These are phyloP conservation scores for Lacerta bilineata DNA, from an alignment of 2,797 vertebrate genomes.

Conservation along the genomic window DNA sequence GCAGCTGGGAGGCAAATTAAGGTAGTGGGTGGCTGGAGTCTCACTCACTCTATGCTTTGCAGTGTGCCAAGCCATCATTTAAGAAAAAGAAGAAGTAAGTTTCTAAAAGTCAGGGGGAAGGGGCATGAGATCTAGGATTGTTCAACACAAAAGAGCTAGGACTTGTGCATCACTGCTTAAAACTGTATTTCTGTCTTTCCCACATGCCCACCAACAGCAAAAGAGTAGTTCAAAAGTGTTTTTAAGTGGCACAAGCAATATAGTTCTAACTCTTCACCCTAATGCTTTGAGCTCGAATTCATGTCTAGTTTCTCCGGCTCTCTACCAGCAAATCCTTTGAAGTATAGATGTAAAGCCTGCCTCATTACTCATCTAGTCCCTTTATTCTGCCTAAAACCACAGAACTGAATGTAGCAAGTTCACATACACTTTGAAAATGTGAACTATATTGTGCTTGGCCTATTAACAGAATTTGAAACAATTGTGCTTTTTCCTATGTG, in stretches of 20 bases:
- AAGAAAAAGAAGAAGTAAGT: no score
- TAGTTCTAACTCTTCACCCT: background rate
- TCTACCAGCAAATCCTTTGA: background rate
- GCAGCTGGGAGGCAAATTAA: no score
- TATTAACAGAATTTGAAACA: background rate
- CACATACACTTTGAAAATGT: conserved; percentile 10
- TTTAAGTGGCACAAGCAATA: background rate
- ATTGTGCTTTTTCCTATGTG: background rate
- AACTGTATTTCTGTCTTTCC: background rate
- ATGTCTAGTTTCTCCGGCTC: conserved; percentile 2
- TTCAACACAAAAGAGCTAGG: no score
- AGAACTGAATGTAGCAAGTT: background rate
- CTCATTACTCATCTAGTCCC: background rate
- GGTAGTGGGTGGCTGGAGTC: no score
- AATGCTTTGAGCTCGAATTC: background rate
- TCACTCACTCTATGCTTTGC: no score
- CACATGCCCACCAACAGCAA: background rate
- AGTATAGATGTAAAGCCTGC: background rate
- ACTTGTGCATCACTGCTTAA: background rate
- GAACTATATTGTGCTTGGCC: conserved; percentile 2
- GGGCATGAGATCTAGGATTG: no score
- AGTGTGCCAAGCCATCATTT: no score
- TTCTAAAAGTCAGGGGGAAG: no score
- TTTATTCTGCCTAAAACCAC: conserved; percentile 38
- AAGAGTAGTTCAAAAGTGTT: background rate